Evolutionary conservation across 2,888 invertebrate species (phyloP), one percentile per base, ranked within the genome.

Genomic region (Euzetes globulus): DNA sequence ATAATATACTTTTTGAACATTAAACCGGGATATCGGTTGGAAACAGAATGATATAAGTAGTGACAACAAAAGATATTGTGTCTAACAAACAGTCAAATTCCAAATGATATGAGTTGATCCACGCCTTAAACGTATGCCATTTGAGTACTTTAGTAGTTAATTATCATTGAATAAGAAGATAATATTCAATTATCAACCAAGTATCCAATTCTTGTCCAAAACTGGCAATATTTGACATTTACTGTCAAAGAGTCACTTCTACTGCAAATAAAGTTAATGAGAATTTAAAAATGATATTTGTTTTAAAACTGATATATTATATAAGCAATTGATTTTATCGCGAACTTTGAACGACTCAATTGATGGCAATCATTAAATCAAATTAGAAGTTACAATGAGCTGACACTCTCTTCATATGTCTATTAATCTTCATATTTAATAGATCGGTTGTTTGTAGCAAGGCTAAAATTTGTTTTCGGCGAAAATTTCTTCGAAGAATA

Each of bases 61-160:
- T 52, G 52, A 52, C n/a, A 19, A 22, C 19, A n/a, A 52, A 19
- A 52, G 52, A 19, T 52, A 22, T 52, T 52, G 52, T 52, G 52
- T n/a, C n/a, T 52, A n/a, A 52, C 52, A 52, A 41, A 41, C 41
- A 41, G 41, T 41, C 41, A 41, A 41, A 41, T 41, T 41, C 41
- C 41, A 41, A 13, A 13, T 13, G 41, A 41, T 41, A 41, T 7
- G 11, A 41, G 41, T n/a, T 1, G 5, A 52, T 6, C n/a, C 52
- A 52, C n/a, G 52, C 52, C n/a, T 52, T 52, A 52, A 52, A 52
- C n/a, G 52, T 52, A 52, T 52, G 52, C 22, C 52, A 52, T 7
- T 52, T 9, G 4, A 52, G 52, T n/a, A 52, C 19, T 52, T n/a
- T n/a, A n/a, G 13, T 52, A 6, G 19, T 19, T 22, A 19, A 52